Percentiles rank a stretch among this genome's conserved stretches.
Conservation (phyloP, 2,797 vertebrate species). For the Nyctalus aviator region DNA sequence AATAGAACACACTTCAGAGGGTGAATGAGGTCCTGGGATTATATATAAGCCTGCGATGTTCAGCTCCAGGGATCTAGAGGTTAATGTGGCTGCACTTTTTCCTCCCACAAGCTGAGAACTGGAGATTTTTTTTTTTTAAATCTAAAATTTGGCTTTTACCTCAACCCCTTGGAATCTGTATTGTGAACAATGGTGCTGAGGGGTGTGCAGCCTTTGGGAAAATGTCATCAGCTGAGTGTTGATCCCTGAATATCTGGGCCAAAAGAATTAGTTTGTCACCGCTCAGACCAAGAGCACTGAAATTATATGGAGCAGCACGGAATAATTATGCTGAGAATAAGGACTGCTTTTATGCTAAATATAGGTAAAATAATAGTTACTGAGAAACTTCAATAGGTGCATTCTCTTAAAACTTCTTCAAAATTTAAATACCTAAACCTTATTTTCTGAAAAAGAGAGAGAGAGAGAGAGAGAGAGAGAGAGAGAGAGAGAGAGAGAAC, state of each 20-base stretch:
- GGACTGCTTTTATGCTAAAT: conserved; percentile 73
- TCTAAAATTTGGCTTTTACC: neutral
- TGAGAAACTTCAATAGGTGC: conserved; percentile 51
- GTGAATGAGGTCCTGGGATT: neutral
- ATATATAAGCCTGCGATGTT: neutral
- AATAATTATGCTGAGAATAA: conserved; percentile 67
- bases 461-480: neutral
- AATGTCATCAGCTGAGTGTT: neutral
- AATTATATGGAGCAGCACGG: conserved; percentile 60
- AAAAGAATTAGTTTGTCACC: conserved; percentile 71
- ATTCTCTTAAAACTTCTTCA: conserved; percentile 52
- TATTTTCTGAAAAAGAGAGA: neutral
- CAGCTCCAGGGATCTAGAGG: neutral
- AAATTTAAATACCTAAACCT: conserved; percentile 56
- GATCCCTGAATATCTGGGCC: conserved; percentile 64
- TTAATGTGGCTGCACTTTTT: neutral
- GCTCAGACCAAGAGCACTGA: conserved; percentile 61
- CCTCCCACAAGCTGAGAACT: neutral
- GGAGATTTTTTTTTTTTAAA: neutral
- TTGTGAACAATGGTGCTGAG: conserved; percentile 15
- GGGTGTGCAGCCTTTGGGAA: neutral
- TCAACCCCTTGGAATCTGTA: neutral
- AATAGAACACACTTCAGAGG: neutral
- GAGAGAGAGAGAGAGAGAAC: neutral
- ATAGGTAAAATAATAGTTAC: conserved; percentile 63